These are phyloP conservation scores for Drosophila asahinai DNA, from an alignment of 1,140 invertebrate genomes.

Conservation along the genomic window DNA sequence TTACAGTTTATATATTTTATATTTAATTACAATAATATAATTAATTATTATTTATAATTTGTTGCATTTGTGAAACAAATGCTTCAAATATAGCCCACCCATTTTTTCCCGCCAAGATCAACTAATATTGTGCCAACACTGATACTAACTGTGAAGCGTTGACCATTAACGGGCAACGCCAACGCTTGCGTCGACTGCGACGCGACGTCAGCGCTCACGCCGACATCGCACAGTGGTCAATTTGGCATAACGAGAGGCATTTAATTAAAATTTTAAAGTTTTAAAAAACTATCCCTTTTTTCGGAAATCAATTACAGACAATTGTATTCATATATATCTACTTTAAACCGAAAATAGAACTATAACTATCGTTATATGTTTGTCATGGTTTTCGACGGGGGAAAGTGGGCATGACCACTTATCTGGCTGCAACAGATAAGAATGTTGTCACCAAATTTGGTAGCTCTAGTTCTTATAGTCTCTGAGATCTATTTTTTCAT, in stretches of 20 bases:
- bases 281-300: not conserved
- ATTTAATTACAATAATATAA: too few relatives aligned
- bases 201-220: conserved; percentile 1
- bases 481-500: too few relatives aligned
- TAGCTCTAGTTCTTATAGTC: too few relatives aligned
- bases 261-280: not conserved
- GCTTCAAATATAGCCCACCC: not conserved
- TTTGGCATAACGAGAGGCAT: not conserved
- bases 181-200: conserved; percentile 11
- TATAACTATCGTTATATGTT: too few relatives aligned
- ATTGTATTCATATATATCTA: too few relatives aligned
- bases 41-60: not conserved
- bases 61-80: not conserved
- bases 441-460: too few relatives aligned
- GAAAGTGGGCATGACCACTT: too few relatives aligned
- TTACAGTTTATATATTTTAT: too few relatives aligned
- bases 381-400: too few relatives aligned
- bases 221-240: not conserved
- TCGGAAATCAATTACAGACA: not conserved
- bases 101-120: not conserved
- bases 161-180: conserved; percentile 54
- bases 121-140: conserved; percentile 33
- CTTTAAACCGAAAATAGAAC: too few relatives aligned
- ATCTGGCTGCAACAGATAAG: too few relatives aligned
- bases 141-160: conserved; percentile 68